Evolutionary conservation across 2,113 vertebrate genomes (phyloP).

Genomic region (Choloepus hoffmanni): DNA sequence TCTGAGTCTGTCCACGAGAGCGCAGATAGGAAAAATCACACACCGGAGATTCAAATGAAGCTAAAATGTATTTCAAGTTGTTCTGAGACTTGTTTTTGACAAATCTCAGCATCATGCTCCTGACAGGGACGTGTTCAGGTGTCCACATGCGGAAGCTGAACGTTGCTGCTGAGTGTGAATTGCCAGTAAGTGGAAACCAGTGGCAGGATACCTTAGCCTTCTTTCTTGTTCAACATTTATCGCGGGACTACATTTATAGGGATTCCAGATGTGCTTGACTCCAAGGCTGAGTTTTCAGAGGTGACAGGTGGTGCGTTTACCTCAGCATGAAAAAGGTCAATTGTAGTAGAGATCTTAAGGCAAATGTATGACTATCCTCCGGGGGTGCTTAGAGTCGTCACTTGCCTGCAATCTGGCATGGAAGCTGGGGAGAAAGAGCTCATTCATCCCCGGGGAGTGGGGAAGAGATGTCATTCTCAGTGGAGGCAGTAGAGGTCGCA

Average conservation of each 20-base stretch:
- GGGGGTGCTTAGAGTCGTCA: background rate
- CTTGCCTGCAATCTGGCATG: slow-evolving; percentile 21
- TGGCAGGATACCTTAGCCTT: slow-evolving; percentile 22
- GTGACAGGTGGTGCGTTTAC: slow-evolving; percentile 70
- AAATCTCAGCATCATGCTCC: rapidly evolving
- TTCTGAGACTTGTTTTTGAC: background rate
- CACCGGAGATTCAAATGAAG: background rate
- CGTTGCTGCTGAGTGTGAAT: slow-evolving; percentile 44
- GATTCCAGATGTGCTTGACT: slow-evolving; percentile 59
- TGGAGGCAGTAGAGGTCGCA: slow-evolving; percentile 72
- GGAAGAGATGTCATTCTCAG: slow-evolving; percentile 22
- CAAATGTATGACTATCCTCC: background rate
- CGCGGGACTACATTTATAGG: slow-evolving; percentile 24
- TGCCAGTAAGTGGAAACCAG: slow-evolving; percentile 56
- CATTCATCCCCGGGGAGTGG: background rate
- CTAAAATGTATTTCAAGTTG: background rate
- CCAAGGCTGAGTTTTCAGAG: slow-evolving; percentile 29
- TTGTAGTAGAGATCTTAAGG: slow-evolving; percentile 8
- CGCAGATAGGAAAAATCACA: background rate
- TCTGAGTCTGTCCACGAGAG: background rate
- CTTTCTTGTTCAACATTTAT: slow-evolving; percentile 49
- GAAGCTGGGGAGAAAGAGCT: background rate
- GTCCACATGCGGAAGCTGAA: background rate
- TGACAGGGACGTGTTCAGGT: background rate
- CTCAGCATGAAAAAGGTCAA: slow-evolving; percentile 56